Percentiles rank a stretch among this genome's conserved stretches.
Evolutionary conservation across 2,113 vertebrate species (phyloP).

Genomic region (Brachyhypopomus gauderio): DNA sequence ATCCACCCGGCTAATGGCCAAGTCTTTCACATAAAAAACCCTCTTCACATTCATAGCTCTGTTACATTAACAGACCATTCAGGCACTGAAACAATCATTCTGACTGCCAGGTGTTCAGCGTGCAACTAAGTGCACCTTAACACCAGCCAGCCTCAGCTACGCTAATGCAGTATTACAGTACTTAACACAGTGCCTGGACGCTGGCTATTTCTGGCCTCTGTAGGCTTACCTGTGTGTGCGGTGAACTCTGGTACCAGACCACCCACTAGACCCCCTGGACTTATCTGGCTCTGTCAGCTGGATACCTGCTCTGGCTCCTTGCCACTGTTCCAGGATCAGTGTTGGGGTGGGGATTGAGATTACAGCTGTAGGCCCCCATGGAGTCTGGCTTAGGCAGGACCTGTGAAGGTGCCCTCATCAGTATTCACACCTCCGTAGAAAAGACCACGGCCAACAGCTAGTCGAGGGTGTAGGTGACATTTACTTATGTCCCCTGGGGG

Average conservation of each 20-base stretch:
- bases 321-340: background rate
- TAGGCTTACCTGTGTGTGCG: background rate
- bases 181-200: no score
- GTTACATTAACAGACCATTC: background rate
- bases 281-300: background rate
- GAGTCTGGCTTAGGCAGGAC: background rate
- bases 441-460: background rate
- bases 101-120: background rate
- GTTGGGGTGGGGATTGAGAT: background rate
- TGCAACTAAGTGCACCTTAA: background rate
- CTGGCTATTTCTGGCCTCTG: background rate
- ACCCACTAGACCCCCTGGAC: background rate
- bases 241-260: background rate
- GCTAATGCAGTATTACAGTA: no score
- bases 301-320: background rate
- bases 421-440: background rate
- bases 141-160: no score
- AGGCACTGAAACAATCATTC: background rate
- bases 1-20: background rate
- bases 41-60: background rate
- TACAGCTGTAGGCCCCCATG: background rate
- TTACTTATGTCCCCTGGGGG: background rate
- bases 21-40: background rate
- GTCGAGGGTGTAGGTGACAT: slow-evolving; percentile 36
- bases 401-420: background rate